Conservation (phyloP, 2,113 vertebrate species). For the Pterocles burchelli region DNA sequence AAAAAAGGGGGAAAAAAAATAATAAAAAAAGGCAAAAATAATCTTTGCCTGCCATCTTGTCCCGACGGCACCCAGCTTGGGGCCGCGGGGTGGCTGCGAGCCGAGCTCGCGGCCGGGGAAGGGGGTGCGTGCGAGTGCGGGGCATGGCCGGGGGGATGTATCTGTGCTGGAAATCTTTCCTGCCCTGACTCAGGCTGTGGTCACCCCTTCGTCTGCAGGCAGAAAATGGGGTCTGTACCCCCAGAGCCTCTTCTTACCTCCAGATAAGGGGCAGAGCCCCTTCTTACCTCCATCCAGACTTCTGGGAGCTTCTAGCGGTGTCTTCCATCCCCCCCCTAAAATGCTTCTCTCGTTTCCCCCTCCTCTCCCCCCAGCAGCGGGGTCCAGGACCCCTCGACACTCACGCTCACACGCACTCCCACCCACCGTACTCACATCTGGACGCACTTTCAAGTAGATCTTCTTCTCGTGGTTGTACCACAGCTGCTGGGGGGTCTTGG, state of each 20-base stretch:
- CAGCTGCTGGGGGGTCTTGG: slow-evolving; percentile 97
- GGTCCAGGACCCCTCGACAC: slow-evolving; percentile 34
- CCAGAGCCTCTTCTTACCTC: not conserved
- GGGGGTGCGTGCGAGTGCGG: not conserved
- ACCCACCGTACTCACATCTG: slow-evolving; percentile 86
- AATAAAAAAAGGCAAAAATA: not conserved
- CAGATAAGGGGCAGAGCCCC: not conserved
- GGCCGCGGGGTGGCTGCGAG: not conserved
- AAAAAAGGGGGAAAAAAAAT: not conserved
- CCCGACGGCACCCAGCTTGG: not conserved
- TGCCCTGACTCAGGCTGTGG: slow-evolving; percentile 33
- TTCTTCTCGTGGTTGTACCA: slow-evolving; percentile 99
- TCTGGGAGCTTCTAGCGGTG: slow-evolving; percentile 11
- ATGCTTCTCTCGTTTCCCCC: slow-evolving; percentile 67
- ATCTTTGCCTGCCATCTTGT: slow-evolving; percentile 8
- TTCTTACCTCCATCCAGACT: slow-evolving; percentile 12
- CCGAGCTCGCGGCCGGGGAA: not conserved
- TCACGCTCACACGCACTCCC: slow-evolving; percentile 35
- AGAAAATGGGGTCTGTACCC: not conserved
- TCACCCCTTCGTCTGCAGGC: not conserved
- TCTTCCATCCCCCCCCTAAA: slow-evolving; percentile 30
- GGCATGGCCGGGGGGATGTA: slow-evolving; percentile 45
- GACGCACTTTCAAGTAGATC: slow-evolving; percentile 90
- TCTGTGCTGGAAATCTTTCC: slow-evolving; percentile 18
- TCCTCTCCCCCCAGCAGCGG: slow-evolving; percentile 47